Evolutionary conservation across 2,113 vertebrate genomes (phyloP).

Genomic region (Labeo catla): DNA sequence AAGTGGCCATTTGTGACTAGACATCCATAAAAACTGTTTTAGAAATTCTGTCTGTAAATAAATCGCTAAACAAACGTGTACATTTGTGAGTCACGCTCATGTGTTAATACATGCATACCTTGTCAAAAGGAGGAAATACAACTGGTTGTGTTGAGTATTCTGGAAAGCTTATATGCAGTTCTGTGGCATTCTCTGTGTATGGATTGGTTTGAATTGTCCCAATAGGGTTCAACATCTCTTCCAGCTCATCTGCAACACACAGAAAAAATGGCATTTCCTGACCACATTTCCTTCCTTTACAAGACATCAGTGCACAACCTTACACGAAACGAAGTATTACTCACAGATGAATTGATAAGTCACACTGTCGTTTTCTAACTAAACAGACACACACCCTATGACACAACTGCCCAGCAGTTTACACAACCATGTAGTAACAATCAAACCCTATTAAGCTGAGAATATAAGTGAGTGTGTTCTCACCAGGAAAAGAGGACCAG

Average conservation of each 20-base stretch:
- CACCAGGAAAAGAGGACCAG: constrained; percentile 99
- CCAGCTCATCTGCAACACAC: constrained; percentile 90
- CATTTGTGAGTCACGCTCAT: not conserved
- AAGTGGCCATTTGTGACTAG: no score
- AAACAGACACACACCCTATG: not conserved
- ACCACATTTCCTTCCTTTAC: constrained; percentile 8
- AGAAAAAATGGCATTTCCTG: constrained; percentile 7
- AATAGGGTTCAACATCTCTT: constrained; percentile 99
- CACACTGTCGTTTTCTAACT: not conserved
- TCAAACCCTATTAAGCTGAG: not conserved
- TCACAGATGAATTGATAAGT: not conserved
- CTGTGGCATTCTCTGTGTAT: constrained; percentile 94
- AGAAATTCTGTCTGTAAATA: not conserved
- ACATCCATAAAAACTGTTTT: not conserved
- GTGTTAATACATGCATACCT: constrained; percentile 77
- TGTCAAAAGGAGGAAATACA: constrained; percentile 95
- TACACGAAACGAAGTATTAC: not conserved
- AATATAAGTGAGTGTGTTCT: constrained; percentile 39
- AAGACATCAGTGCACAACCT: not conserved
- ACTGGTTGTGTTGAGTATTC: constrained; percentile 85
- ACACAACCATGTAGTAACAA: not conserved
- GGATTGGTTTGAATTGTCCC: constrained; percentile 97
- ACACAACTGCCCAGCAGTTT: not conserved
- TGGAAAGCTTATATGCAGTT: constrained; percentile 88
- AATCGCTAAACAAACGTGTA: not conserved